Evolutionary conservation across 2,797 vertebrate genomes (phyloP), one percentile per base, ranked within the genome.

Genomic region (Cephalopachus bancanus): DNA sequence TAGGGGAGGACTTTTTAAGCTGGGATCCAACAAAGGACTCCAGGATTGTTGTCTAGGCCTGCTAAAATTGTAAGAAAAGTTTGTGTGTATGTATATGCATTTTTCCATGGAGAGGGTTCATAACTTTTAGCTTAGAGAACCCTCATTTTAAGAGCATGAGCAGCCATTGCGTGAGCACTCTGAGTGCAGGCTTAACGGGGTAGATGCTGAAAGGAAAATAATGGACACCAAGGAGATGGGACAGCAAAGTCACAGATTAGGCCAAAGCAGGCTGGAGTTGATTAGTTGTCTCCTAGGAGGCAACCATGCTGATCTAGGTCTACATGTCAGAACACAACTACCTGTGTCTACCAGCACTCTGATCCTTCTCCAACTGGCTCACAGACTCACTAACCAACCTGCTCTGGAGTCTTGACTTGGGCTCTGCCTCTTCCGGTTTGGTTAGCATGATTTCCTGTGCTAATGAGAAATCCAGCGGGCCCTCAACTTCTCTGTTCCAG

Each of bases 351-450:
- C 62, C 10, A 10, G 62, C 26, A 16, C 30, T 30, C 81, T 51
- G 44, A 51, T 20, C 44, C 60, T 86, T 69, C 74, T 88, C 81
- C 83, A 78, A 57, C 84, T 92, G 93, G 51, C 93, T 96, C 59
- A 7, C 12, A 74, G 53, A 83, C 11, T 30, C 26, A 93, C 53
- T 30, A 59, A 53, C 30, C 81, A 59, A 53, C 30, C 81, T 67
- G 17, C 64, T 90, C 67, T 74, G 53, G 44, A 55, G 57, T 44
- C 85, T 89, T 83, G 22, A 71, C 55, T 53, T 26, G 7, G n/a
- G 83, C 22, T 59, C 16, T 71, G 80, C 10, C 76, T 84, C 81
- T 62, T 37, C 62, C 64, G 30, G 37, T 72, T 76, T 30, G 88
- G 33, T 75, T 64, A 33, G 57, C 22, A 51, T 51, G 53, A 62